phyloP scores from a whole-genome alignment of 2,113 vertebrate genomes.

The Phasianus colchicus region DNA sequence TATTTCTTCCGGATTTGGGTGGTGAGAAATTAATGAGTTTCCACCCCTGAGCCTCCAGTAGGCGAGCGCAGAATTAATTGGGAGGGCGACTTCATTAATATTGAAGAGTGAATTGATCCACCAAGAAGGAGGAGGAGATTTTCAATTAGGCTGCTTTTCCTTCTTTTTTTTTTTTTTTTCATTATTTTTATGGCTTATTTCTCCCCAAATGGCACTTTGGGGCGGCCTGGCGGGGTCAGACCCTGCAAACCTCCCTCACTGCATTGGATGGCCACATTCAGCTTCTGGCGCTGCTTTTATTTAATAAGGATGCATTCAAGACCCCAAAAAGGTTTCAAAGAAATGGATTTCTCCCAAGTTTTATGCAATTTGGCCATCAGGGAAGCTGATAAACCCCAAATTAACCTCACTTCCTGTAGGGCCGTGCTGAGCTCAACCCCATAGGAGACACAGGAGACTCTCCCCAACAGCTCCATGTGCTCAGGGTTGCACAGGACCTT shows the following conservation, averaged over 20 bases:
- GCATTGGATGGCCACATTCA: background rate
- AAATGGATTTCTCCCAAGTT: background rate
- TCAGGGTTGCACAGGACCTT: background rate
- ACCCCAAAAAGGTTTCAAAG: background rate
- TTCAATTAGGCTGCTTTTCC: background rate
- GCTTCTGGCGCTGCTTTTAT: background rate
- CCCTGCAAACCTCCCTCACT: too few relatives aligned
- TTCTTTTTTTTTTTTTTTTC: background rate
- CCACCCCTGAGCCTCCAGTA: background rate
- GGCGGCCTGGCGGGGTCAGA: too few relatives aligned
- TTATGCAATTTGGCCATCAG: background rate
- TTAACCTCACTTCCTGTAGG: background rate
- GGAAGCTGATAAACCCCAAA: background rate
- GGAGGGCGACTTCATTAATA: slow-evolving; percentile 6
- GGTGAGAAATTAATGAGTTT: slow-evolving; percentile 28
- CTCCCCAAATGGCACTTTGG: background rate
- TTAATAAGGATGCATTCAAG: too few relatives aligned
- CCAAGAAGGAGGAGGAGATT: background rate
- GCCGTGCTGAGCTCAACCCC: rapidly evolving
- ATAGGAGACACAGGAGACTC: background rate
- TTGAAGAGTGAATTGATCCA: background rate
- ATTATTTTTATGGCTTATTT: background rate
- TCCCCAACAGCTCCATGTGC: rapidly evolving
- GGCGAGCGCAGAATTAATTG: background rate
- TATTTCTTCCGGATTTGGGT: background rate